These are phyloP conservation scores for Archocentrus centrarchus DNA, from an alignment of 2,113 vertebrate genomes.

Conservation along the genomic window DNA sequence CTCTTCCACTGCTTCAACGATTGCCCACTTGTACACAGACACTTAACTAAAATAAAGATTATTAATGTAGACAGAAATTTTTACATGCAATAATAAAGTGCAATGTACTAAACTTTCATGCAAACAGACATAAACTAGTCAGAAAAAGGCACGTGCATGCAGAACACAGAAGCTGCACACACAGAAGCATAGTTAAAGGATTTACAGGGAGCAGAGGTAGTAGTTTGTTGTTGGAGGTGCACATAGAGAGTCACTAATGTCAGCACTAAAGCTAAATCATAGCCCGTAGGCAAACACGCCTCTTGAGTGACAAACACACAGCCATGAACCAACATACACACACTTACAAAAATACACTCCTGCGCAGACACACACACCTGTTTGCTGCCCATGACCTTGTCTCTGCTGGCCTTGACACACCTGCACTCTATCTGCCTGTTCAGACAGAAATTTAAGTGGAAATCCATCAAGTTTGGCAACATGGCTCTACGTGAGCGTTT, in stretches of 20 bases:
- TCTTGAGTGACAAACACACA: slow-evolving; percentile 12
- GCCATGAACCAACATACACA: not conserved
- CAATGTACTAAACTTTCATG: not conserved
- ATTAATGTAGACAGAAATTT: not conserved
- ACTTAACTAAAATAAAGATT: slow-evolving; percentile 11
- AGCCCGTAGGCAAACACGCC: slow-evolving; percentile 38
- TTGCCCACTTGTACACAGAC: not conserved
- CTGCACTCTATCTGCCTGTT: slow-evolving; percentile 45
- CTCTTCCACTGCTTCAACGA: slow-evolving; percentile 23
- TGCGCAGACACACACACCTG: slow-evolving; percentile 54
- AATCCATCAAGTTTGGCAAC: slow-evolving; percentile 47
- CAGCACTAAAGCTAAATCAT: slow-evolving; percentile 65
- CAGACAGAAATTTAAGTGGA: slow-evolving; percentile 28
- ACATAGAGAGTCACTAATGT: slow-evolving; percentile 66
- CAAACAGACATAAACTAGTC: slow-evolving; percentile 1
- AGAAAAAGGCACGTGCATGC: slow-evolving; percentile 19
- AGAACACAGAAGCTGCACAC: slow-evolving; percentile 18
- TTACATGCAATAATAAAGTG: not conserved
- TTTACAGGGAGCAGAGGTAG: slow-evolving; percentile 56
- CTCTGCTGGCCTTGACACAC: slow-evolving; percentile 53
- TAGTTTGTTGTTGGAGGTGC: slow-evolving; percentile 55
- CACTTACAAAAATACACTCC: slow-evolving; percentile 2
- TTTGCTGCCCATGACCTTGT: slow-evolving; percentile 35
- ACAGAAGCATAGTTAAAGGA: slow-evolving; percentile 24
- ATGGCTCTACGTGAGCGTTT: not conserved